Percentiles rank a stretch among this genome's conserved stretches.
phyloP scores from a whole-genome alignment of 2,113 vertebrate genomes.

The Bos taurus region DNA sequence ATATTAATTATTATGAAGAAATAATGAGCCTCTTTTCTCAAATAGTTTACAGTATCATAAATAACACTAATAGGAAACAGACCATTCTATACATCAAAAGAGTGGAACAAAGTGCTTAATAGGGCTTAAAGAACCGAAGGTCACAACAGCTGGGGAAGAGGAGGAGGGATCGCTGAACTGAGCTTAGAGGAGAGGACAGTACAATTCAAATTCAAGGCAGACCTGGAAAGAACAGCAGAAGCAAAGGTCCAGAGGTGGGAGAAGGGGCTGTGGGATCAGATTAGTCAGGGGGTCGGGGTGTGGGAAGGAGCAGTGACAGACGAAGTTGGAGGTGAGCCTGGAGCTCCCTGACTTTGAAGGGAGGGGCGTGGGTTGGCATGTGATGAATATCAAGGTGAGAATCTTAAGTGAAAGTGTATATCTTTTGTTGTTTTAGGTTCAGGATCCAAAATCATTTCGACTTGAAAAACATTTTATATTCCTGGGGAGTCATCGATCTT shows the following conservation, averaged over 20 bases:
- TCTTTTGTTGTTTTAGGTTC: constrained; percentile 86
- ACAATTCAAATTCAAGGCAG: background rate
- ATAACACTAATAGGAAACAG: background rate
- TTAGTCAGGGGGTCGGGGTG: background rate
- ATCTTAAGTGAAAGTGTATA: constrained; percentile 27
- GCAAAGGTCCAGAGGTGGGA: background rate
- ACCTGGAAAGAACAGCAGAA: background rate
- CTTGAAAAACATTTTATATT: constrained; percentile 85
- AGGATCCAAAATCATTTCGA: constrained; percentile 89
- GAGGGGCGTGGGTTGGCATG: background rate
- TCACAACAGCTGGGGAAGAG: background rate
- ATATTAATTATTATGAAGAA: constrained; percentile 11
- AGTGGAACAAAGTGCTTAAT: background rate
- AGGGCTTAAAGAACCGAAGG: background rate
- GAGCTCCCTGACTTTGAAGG: background rate
- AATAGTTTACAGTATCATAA: background rate
- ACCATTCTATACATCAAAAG: background rate
- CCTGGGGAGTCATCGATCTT: constrained; percentile 88
- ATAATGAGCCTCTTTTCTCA: background rate
- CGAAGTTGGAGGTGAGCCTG: background rate
- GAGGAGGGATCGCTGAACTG: background rate
- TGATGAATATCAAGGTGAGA: background rate
- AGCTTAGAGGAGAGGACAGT: background rate
- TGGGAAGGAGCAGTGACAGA: background rate
- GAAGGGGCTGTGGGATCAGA: background rate